Base-by-base conservation (phyloP, 2,888 invertebrate genomes). In the Cantharis nigra region DNA sequence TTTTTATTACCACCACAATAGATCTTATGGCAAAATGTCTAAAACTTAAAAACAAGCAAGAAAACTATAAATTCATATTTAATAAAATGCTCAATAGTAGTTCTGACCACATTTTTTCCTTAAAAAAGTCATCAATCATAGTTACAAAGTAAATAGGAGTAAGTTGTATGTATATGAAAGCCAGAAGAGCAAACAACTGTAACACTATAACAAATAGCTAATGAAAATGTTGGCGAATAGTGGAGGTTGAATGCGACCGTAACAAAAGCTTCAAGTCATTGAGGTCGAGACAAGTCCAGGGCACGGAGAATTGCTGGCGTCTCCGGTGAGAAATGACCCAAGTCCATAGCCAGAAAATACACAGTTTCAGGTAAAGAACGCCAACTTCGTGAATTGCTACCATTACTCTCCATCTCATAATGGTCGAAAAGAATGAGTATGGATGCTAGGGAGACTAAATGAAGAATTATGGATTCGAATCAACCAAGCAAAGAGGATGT, bases 381-480 rank as follows among this genome's bases (percentile, higher is more conserved):
- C 85, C 86, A 86, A 84, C 84, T 86, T 82, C 80, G 81, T 81
- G 86, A 87, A 88, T 87, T 86, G 87, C 85, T 81, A 82, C 84
- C 87, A 88, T 88, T 87, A 87, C 85, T 88, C 87, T 88, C 87
- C 86, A 87, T 87, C 87, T 86, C 83, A 82, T 80, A 80, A 83
- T 80, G 80, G 80, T 75, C 71, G 62, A 63, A 76, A 75, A 69
- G 77, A 83, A 83, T 83, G 81, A 81, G 82, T 82, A 83, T 83
- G 82, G 80, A 82, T 82, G 82, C 74, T 79, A 76, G 80, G 79
- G 74, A 70, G 83, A 82, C 85, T 85, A 87, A 88, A 88, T 88
- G 87, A 88, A 87, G 87, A 88, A 84, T 87, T 87, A 88, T 88
- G 86, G 87, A 85, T 85, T 82, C 84, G 85, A 84, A 86, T 85